These are phyloP conservation scores for Paralichthys olivaceus DNA, from an alignment of 2,113 vertebrate species.

Conservation along the genomic window DNA sequence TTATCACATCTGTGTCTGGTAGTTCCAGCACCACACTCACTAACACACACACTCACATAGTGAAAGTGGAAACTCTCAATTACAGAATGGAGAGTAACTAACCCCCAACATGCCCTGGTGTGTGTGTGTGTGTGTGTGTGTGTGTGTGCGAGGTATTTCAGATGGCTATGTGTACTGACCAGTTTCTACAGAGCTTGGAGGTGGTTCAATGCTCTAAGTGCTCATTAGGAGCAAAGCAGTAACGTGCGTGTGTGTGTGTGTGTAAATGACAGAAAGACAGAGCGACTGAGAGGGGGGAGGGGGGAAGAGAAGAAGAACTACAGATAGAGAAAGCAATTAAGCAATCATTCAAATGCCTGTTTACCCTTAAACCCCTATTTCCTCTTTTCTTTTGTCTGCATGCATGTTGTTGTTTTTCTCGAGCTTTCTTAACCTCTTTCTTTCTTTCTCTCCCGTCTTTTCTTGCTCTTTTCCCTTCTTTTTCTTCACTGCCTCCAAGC, in stretches of 20 bases:
- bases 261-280: background rate
- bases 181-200: slow-evolving; percentile 22
- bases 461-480: background rate
- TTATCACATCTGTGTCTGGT: background rate
- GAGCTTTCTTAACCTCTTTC: background rate
- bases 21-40: background rate
- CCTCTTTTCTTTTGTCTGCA: background rate
- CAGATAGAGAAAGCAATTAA: slow-evolving; percentile 38
- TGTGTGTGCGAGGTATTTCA: background rate
- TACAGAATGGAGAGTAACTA: background rate
- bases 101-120: background rate
- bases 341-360: slow-evolving; percentile 28
- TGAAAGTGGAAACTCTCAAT: background rate
- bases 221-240: slow-evolving; percentile 33
- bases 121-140: background rate
- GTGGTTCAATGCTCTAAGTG: slow-evolving; percentile 27
- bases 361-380: slow-evolving; percentile 32
- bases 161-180: slow-evolving; percentile 17
- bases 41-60: background rate
- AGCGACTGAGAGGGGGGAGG: background rate
- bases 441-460: too few relatives aligned
- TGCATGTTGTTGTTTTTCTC: background rate
- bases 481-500: background rate
- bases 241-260: background rate
- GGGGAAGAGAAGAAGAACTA: background rate